Conservation (phyloP, 2,113 vertebrate genomes). For the Empidonax alnorum region DNA sequence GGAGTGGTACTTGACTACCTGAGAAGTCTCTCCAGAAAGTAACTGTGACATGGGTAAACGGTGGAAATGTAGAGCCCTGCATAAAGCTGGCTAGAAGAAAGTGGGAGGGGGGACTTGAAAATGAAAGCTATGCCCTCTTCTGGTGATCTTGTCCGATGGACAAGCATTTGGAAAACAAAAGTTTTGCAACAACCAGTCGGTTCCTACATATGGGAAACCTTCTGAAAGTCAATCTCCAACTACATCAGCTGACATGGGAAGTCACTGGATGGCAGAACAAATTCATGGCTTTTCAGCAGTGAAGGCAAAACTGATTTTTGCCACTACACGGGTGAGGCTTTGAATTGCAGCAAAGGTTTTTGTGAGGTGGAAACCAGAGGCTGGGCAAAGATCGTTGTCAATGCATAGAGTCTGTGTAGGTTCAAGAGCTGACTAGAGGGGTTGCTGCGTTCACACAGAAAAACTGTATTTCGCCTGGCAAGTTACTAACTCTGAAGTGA, state of each 20-base stretch:
- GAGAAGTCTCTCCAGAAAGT: background rate
- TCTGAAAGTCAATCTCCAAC: background rate
- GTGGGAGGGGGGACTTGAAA: accelerated
- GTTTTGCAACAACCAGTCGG: background rate
- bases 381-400: background rate
- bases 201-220: background rate
- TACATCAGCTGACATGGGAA: background rate
- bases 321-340: background rate
- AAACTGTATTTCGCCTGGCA: background rate
- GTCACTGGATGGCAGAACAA: background rate
- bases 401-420: background rate
- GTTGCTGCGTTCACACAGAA: background rate
- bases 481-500: background rate
- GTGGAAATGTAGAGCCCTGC: background rate
- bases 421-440: background rate
- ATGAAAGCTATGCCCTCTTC: background rate
- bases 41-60: background rate
- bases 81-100: background rate
- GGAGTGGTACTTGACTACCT: background rate
- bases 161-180: background rate
- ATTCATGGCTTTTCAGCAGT: background rate
- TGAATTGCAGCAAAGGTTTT: background rate
- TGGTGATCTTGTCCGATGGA: background rate
- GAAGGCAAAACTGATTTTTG: background rate
- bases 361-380: background rate